Evolutionary conservation across 2,888 invertebrate species (phyloP), one percentile per base, ranked within the genome.

Genomic region (Fabriciana adippe): DNA sequence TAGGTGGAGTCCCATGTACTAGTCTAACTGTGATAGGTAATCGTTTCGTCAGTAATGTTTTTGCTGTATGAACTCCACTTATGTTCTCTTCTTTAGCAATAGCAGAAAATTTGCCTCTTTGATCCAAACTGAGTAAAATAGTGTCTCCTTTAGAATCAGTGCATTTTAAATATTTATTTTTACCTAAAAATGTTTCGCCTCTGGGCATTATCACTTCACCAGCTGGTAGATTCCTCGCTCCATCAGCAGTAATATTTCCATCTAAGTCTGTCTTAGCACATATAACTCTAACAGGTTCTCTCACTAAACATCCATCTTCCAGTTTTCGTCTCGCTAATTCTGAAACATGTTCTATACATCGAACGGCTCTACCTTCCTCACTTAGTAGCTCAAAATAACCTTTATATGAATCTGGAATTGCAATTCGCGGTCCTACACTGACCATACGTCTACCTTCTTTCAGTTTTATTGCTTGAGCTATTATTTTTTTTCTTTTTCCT

Each of bases 301-400:
- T 93, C 6, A 97, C 97, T 72, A 97, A 90, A 79, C 96, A 97
- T 2, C 95, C 95, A 77, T 95, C 95, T 64, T 95, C 95, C 26
- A 95, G 93, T 76, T 96, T 94, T 67, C 96, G 93, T 74, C 96
- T 93, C 18, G 97, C 95, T 74, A 99, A 89, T 87, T 98, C 98
- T 71, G 94, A 93, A 1, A 98, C 98, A 72, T 96, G 96, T 84
- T 97, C 97, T 80, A 98, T 97, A 78, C 98, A 97, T 72, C 97
- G 94, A 11, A 98, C 97, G 31, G 98, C 97, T 76, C 97, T 93
- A 0, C 98, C 98, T 87, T 99, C 98, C 89, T 99, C 98, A 82
- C 98, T 98, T 47, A 99, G 93, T 62, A 99, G 94, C 87, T 99
- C 98, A 86, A 99, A 99, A 89, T 97, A 98, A 11, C 99, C 99